Evolutionary conservation across 1,140 invertebrate species (phyloP).

Genomic region (Macrobrachium nipponense): DNA sequence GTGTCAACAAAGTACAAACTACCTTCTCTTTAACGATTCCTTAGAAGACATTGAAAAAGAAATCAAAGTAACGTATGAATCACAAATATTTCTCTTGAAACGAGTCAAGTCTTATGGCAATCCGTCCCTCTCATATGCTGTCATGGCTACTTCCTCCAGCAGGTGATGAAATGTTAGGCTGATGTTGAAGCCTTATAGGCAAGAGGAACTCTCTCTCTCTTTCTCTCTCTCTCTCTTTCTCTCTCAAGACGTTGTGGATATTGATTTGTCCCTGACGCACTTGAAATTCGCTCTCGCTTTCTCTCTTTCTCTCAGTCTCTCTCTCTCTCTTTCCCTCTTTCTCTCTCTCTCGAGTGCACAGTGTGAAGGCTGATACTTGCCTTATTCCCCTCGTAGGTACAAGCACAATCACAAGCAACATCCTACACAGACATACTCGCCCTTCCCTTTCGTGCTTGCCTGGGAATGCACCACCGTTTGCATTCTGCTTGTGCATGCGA

Average conservation of each 20-base stretch:
- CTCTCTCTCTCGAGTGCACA: slow-evolving; percentile 1
- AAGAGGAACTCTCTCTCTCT: too few relatives aligned
- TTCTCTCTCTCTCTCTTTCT: background rate
- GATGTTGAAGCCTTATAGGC: too few relatives aligned
- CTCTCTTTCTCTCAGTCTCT: background rate
- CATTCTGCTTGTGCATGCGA: slow-evolving; percentile 58
- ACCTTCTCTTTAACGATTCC: too few relatives aligned
- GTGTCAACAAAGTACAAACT: too few relatives aligned
- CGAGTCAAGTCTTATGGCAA: too few relatives aligned
- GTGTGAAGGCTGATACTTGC: background rate
- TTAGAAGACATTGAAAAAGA: too few relatives aligned
- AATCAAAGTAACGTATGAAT: too few relatives aligned
- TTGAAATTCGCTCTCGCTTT: background rate
- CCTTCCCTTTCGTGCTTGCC: slow-evolving; percentile 15
- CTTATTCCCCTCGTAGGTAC: slow-evolving; percentile 15
- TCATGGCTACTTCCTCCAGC: too few relatives aligned
- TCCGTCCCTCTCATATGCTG: too few relatives aligned
- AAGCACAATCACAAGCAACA: slow-evolving; percentile 23
- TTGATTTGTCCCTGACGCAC: background rate
- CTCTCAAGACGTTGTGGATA: background rate
- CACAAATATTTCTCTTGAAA: too few relatives aligned
- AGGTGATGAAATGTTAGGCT: too few relatives aligned
- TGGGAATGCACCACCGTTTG: slow-evolving; percentile 47
- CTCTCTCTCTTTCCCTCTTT: background rate
- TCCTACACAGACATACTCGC: slow-evolving; percentile 24